Evolutionary conservation across 2,888 invertebrate species (phyloP), one percentile per base, ranked within the genome.

Genomic region (Nymphalis urticae): DNA sequence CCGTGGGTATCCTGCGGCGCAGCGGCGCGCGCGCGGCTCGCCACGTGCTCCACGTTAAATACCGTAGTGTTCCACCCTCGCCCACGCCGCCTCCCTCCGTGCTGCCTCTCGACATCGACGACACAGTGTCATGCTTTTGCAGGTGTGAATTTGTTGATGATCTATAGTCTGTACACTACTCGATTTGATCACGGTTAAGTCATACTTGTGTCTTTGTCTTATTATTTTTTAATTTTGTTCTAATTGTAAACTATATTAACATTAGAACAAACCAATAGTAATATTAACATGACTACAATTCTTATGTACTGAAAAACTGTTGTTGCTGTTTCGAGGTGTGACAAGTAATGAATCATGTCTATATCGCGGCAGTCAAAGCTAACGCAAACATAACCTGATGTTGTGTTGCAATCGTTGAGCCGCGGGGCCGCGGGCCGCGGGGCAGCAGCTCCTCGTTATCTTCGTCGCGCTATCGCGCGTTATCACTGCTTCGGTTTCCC

Each of bases 51-150:
- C 88, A 84, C 85, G 90, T 86, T 77, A 84, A 88, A 82, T 90
- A 88, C 84, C 88, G 88, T 80, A 85, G 87, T 81, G 86, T 85
- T 76, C 84, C 87, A 70, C 80, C 82, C 61, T 72, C 73, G 50
- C 69, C 64, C 68, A 54, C 75, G 48, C 69, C 75, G 69, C 77
- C 74, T 58, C 60, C 75, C 62, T 77, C 85, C 83, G 77, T 82
- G 80, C 80, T 89, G 76, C 93, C 94, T 72, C 86, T 95, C 77
- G 94, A 95, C 75, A 85, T 95, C 77, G 95, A 96, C 85, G 94
- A 95, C 76, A 95, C 96, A 71, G 95, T 96, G 85, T 95, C 95
- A 80, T 96, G 96, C 86, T 96, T 96, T 90, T 96, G 96, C 95
- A 96, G 96, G 96, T 96, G 92, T 90, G 82, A 63, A 62, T 6